Percentiles rank a stretch among this genome's conserved stretches.
These are phyloP conservation scores for Willowsia nigromaculata DNA, from an alignment of 2,888 invertebrate species.

Conservation along the genomic window DNA sequence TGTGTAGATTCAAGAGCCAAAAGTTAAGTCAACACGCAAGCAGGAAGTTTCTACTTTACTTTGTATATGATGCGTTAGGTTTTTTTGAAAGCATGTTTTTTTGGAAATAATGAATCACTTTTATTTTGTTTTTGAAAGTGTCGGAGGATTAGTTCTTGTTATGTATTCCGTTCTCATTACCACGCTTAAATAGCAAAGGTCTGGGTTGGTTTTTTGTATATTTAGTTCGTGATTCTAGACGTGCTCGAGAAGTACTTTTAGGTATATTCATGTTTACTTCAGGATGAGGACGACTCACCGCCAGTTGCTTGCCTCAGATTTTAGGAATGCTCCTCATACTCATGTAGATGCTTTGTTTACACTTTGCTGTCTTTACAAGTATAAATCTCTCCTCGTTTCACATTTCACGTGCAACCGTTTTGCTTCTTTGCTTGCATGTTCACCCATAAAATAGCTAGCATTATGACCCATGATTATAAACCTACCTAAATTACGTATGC, in stretches of 20 bases:
- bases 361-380: conserved; percentile 17
- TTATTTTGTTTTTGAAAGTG: conserved; percentile 26
- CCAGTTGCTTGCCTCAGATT: neutral
- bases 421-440: neutral
- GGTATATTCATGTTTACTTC: too few species aligned
- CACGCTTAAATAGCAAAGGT: too few species aligned
- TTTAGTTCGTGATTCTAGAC: neutral
- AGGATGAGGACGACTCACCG: neutral
- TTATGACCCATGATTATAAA: neutral
- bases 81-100: neutral
- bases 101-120: conserved; percentile 2
- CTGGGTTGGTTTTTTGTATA: neutral
- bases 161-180: neutral
- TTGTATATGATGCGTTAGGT: neutral
- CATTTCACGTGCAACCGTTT: conserved; percentile 3
- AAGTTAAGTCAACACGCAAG: neutral
- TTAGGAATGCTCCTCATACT: neutral
- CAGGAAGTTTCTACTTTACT: neutral
- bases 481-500: neutral
- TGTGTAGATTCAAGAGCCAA: neutral
- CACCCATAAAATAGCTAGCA: neutral
- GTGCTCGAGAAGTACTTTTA: neutral
- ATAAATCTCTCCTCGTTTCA: conserved; percentile 30
- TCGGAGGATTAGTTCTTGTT: neutral
- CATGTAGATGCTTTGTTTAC: conserved; percentile 20